Base-by-base conservation (phyloP, 2,113 vertebrate species). In the Ia io region DNA sequence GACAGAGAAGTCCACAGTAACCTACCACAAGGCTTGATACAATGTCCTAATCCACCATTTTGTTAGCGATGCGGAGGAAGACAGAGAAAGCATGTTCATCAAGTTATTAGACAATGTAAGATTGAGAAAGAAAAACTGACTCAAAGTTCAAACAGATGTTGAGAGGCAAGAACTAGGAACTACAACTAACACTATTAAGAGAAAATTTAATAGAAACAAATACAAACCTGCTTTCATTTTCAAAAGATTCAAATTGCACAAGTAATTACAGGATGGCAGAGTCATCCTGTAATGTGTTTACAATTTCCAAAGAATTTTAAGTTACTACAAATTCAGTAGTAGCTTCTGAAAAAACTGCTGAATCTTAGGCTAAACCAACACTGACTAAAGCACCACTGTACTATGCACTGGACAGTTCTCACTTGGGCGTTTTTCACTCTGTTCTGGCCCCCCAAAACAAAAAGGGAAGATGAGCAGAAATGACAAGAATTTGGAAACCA, bases 271-370 rank as follows among this genome's bases (percentile, higher is more conserved):
- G 9, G 42, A 80, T 40, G 20, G 51, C 44, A 86, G 42, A 86
- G 35, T n/a, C n/a, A n/a, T n/a, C n/a, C n/a, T n/a, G n/a, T n/a
- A n/a, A n/a, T n/a, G n/a, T n/a, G n/a, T n/a, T n/a, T n/a, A n/a
- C n/a, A 92, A 80, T 80, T 61, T 69, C 44, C 51, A 51, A 93
- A 44, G 65, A 78, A 84, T 95, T 80, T 87, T 65, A 95, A 93
- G 79, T 87, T 47, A 90, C 8, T 35, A 14, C 9, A 96, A 79
- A 90, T 65, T 65, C 67, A 90, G 42, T 0, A 88, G 30, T 88
- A 47, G 47, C 84, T 92, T 91, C 76, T 77, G 76, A 71, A 95
- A 88, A 87, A 22, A 42, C 16, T 85, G 69, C 49, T 78, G 70
- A 59, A 86, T 65, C 23, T 67, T 10, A 59, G 20, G 40, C 23